These are phyloP conservation scores for Malurus melanocephalus DNA, from an alignment of 2,113 vertebrate species.

Conservation along the genomic window DNA sequence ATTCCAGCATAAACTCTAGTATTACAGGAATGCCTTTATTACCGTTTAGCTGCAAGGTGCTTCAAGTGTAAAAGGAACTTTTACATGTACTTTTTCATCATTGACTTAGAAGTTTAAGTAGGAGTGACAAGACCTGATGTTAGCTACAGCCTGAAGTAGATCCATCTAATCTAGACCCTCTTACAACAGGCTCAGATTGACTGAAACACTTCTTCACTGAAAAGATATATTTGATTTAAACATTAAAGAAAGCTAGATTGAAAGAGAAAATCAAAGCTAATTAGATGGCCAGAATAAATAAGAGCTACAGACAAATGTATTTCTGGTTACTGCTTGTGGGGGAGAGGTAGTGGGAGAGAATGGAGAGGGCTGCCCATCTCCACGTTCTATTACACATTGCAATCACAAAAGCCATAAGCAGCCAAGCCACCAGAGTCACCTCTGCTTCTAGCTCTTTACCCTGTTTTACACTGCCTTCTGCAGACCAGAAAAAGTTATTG, in stretches of 20 bases:
- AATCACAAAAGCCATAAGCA: background rate
- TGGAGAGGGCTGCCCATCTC: background rate
- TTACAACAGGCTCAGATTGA: background rate
- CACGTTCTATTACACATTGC: background rate
- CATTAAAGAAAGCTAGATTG: background rate
- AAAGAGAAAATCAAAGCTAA: constrained; percentile 2
- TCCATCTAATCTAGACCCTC: background rate
- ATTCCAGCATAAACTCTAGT: background rate
- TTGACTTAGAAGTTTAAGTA: background rate
- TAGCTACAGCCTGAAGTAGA: background rate
- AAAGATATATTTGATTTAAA: background rate
- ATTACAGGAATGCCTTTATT: background rate
- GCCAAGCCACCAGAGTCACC: background rate
- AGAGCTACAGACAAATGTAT: background rate
- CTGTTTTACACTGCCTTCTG: background rate
- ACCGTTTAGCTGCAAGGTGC: background rate
- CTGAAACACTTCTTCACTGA: background rate
- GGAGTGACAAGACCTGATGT: background rate
- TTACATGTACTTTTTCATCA: background rate
- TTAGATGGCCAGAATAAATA: background rate
- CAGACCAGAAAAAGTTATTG: background rate
- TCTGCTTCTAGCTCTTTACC: background rate
- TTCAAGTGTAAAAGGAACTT: background rate
- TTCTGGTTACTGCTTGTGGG: background rate
- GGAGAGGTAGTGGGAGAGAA: background rate